A percentile compares a stretch with the other conserved stretches of the same genome.
phyloP scores from a whole-genome alignment of 2,797 vertebrate species.

The Lepus oiostolus region DNA sequence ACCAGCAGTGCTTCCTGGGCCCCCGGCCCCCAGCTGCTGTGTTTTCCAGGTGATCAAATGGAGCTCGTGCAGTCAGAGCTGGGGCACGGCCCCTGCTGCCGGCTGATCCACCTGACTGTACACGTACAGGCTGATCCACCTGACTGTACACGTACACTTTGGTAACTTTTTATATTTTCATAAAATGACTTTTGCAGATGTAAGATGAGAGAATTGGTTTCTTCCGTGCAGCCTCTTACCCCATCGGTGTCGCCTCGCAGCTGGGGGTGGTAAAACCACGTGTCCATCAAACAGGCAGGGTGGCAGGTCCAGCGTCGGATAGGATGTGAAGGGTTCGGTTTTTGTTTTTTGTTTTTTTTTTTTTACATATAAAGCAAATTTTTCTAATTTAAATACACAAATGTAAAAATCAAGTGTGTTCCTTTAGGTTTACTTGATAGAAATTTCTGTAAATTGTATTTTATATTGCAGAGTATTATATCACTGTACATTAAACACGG shows the following conservation, averaged over 20 bases:
- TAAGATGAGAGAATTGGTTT: slow-evolving; percentile 69
- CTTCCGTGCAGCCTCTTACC: slow-evolving; percentile 75
- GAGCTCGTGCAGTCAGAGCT: slow-evolving; percentile 60
- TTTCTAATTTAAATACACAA: slow-evolving; percentile 90
- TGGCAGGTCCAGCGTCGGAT: slow-evolving; percentile 81
- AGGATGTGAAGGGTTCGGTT: slow-evolving; percentile 72
- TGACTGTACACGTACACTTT: slow-evolving; percentile 78
- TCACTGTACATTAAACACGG: slow-evolving; percentile 88
- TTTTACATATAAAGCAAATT: slow-evolving; percentile 84
- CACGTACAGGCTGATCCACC: slow-evolving; percentile 81
- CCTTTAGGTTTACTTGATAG: slow-evolving; percentile 88
- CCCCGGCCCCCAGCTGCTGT: not conserved
- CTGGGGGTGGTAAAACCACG: slow-evolving; percentile 30
- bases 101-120: slow-evolving; percentile 81
- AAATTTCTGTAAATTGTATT: slow-evolving; percentile 90
- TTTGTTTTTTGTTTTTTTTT: slow-evolving; percentile 58
- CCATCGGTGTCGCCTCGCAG: not conserved
- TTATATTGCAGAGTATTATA: slow-evolving; percentile 89
- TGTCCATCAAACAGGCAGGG: not conserved
- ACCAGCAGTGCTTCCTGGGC: not conserved
- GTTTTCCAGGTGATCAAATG: slow-evolving; percentile 10
- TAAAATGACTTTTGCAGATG: slow-evolving; percentile 85
- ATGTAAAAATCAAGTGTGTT: slow-evolving; percentile 89
- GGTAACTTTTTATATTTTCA: slow-evolving; percentile 87
- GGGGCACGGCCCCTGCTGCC: not conserved